A percentile compares a stretch with the other conserved stretches of the same genome.
Evolutionary conservation across 2,888 invertebrate genomes (phyloP).

Genomic region (Ennomos erosarius): DNA sequence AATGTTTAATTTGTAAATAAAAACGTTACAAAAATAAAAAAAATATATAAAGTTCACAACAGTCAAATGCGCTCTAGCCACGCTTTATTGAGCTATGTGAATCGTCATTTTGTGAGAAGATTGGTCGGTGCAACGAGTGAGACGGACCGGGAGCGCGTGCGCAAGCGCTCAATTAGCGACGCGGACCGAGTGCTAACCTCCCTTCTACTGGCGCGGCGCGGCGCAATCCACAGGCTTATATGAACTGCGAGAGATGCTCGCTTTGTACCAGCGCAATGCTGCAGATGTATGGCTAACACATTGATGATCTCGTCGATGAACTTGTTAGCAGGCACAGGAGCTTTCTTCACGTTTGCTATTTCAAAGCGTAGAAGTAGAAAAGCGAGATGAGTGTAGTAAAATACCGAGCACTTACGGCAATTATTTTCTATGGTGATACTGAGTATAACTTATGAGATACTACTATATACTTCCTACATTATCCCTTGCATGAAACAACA

Average conservation of each 20-base stretch:
- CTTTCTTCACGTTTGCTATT: no score
- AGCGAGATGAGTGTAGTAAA: no score
- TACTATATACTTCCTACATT: no score
- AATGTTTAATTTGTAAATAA: constrained; percentile 32
- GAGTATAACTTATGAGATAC: no score
- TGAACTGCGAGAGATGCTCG: not conserved
- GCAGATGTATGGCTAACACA: no score
- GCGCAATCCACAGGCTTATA: constrained; percentile 47
- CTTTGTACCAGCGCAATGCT: no score
- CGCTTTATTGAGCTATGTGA: constrained; percentile 51
- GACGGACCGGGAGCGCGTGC: constrained; percentile 61
- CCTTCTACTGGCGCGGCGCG: constrained; percentile 72
- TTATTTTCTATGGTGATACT: no score
- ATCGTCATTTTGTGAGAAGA: constrained; percentile 61
- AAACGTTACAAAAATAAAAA: constrained; percentile 34
- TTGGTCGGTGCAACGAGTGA: constrained; percentile 54
- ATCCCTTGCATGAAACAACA: no score
- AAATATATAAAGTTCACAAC: constrained; percentile 28
- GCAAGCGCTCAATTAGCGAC: constrained; percentile 66
- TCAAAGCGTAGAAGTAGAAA: no score
- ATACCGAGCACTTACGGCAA: no score
- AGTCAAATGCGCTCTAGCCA: constrained; percentile 23
- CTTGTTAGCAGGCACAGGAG: no score
- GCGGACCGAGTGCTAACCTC: constrained; percentile 67
- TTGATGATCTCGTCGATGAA: no score